phyloP scores from a whole-genome alignment of 2,888 invertebrate species.

The Germaria angustata region DNA sequence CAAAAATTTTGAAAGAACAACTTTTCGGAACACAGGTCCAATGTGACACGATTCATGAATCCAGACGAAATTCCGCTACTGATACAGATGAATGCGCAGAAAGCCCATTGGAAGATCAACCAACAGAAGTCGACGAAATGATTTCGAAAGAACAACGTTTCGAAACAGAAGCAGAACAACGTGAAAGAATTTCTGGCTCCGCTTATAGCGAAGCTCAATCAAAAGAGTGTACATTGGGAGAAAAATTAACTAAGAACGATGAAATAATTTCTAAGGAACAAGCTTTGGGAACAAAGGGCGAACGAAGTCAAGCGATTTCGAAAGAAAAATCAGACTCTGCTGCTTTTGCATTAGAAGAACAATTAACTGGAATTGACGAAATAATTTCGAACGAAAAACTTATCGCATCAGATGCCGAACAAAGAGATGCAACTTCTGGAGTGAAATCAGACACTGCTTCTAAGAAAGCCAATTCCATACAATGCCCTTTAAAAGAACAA shows the following conservation, averaged over 20 bases:
- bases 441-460: background rate
- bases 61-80: background rate
- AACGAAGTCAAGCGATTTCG: background rate
- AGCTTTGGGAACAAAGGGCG: background rate
- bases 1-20: background rate
- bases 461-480: background rate
- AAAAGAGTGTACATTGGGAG: background rate
- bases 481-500: background rate
- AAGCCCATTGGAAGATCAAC: no score
- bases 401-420: background rate
- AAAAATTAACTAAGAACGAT: background rate
- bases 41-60: no score
- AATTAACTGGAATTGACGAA: no score
- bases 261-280: background rate
- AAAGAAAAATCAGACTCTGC: background rate
- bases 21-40: background rate
- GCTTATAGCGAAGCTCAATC: background rate
- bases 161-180: background rate
- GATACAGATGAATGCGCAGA: background rate
- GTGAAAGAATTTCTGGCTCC: background rate
- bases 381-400: background rate
- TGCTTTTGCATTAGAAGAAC: background rate
- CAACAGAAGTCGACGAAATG: background rate
- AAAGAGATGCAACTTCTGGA: background rate
- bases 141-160: background rate